These are phyloP conservation scores for Eolophus roseicapilla DNA, from an alignment of 2,113 vertebrate species.

Conservation along the genomic window DNA sequence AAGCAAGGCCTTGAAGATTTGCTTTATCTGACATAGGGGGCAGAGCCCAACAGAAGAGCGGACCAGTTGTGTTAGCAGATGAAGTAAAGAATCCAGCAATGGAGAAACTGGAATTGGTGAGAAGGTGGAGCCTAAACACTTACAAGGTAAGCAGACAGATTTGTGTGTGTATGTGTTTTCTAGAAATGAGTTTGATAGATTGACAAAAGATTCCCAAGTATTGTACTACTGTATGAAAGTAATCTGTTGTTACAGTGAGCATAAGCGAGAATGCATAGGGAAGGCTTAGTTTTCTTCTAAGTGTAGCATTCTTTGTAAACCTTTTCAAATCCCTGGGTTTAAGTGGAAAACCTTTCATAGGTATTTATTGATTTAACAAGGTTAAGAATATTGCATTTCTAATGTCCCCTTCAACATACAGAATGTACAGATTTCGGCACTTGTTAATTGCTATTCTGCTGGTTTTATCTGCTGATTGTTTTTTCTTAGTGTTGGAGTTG, in stretches of 20 bases:
- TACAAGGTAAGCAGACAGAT: conserved; percentile 85
- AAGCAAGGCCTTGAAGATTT: neutral
- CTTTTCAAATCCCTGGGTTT: neutral
- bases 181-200: neutral
- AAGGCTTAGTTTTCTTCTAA: neutral
- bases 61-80: conserved; percentile 90
- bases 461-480: neutral
- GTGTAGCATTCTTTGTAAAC: neutral
- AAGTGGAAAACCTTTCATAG: neutral
- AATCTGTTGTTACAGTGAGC: neutral
- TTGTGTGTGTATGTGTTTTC: neutral
- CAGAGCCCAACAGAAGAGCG: conserved; percentile 76
- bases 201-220: neutral
- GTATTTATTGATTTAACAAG: neutral
- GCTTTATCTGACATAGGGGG: conserved; percentile 15
- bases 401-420: neutral
- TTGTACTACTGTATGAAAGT: neutral
- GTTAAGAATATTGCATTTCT: neutral
- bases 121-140: conserved; percentile 97
- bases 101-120: conserved; percentile 95
- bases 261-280: neutral
- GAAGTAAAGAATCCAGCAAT: conserved; percentile 95
- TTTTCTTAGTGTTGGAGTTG: neutral
- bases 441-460: neutral
- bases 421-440: neutral